Evolutionary conservation across 53 echinoderm and acorn worm genomes (phyloP), one percentile per base, ranked within the genome.

Genomic region (Echinarachnius parma): DNA sequence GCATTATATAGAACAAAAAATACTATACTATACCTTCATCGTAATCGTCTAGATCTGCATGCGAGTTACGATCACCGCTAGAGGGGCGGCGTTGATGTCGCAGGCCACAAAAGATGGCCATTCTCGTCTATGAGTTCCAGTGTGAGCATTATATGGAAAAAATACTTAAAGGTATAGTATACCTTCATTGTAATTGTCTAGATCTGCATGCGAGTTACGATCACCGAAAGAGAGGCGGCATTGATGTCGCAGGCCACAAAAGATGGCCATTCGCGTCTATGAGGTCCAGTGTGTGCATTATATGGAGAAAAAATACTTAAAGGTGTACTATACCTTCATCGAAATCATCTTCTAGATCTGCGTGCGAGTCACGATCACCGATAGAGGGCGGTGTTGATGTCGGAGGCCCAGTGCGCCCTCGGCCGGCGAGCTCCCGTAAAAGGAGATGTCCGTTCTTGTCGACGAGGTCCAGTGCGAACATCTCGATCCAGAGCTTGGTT

Each of bases 401-500:
- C 39, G 7, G 7, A 39, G 39, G 13, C 39, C 13, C n/a, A n/a
- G n/a, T n/a, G 28, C 80, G 64, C 8, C 87, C 87, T 36, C 87
- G 55, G 19, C 48, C 57, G 16, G 67, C 87, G 46, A 86, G 60
- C 26, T 76, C 82, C 13, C 70, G 77, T 21, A 44, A 53, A 5
- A 86, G 53, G 52, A 63, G 62, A 18, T 9, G 36, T 22, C 77
- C 25, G 48, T 83, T 75, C 15, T 50, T 48, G 2, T 67, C 53
- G 31, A 89, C 28, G 10, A 53, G 35, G 1, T 67, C 48, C 21
- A 59, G 13, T 0, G 28, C 47, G 59, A 47, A 61, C 36, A 84
- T 28, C 11, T 76, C 76, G 33, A 80, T 75, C 46, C 79, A 85
- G 20, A 81, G 64, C 29, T 85, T 81, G 63, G 78, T 69, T 11